Conservation (phyloP, 1,140 invertebrate genomes). For the Ctenoplectra terminalis region DNA sequence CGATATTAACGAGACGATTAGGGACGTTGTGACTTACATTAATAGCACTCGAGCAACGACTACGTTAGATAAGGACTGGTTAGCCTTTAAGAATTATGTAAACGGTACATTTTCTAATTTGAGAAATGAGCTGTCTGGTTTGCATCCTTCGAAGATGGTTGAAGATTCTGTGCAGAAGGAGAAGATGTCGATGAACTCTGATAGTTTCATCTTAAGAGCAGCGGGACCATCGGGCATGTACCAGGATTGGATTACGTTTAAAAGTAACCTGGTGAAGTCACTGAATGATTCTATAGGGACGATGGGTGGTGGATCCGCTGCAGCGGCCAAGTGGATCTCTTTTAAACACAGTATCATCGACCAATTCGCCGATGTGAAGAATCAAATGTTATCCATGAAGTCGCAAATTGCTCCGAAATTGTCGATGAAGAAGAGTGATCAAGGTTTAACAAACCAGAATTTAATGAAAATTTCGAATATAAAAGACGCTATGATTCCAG, state of each 20-base stretch:
- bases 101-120: constrained; percentile 59
- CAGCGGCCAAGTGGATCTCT: constrained; percentile 36
- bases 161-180: not conserved
- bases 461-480: no score
- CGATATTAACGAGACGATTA: constrained; percentile 44
- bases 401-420: constrained; percentile 20
- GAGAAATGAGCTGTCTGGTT: constrained; percentile 38
- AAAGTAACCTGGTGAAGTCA: constrained; percentile 19
- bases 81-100: constrained; percentile 56
- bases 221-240: not conserved
- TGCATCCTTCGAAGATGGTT: constrained; percentile 3
- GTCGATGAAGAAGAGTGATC: not conserved
- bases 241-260: constrained; percentile 58
- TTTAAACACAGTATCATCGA: constrained; percentile 48
- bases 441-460: not conserved
- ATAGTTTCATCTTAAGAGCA: not conserved
- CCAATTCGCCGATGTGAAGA: constrained; percentile 45
- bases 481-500: not conserved
- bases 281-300: constrained; percentile 43
- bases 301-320: not conserved
- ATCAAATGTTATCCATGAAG: constrained; percentile 30
- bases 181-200: not conserved
- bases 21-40: constrained; percentile 30
- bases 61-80: constrained; percentile 38
- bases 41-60: constrained; percentile 10